Evolutionary conservation across 2,113 vertebrate genomes (phyloP).

Genomic region (Zosterops borbonicus): DNA sequence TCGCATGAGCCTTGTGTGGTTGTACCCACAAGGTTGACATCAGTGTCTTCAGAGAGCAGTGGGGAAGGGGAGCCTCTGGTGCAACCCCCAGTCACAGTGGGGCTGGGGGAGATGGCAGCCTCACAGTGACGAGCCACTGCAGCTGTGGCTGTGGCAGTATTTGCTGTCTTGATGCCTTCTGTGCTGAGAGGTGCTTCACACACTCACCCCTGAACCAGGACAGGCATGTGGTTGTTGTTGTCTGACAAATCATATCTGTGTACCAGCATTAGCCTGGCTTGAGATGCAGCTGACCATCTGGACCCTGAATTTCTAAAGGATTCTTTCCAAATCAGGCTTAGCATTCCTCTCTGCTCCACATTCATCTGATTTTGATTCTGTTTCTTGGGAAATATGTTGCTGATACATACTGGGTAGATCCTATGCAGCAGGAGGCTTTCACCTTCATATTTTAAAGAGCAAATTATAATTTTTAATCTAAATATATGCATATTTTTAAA

Average conservation of each 20-base stretch:
- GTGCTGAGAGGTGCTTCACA: background rate
- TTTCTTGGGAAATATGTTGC: background rate
- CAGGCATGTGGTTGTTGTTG: background rate
- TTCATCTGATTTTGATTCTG: background rate
- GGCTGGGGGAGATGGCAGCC: background rate
- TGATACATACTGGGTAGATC: background rate
- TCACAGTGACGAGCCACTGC: rapidly evolving
- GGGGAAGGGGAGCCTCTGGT: background rate
- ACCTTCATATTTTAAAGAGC: background rate
- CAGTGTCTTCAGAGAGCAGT: background rate
- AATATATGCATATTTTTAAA: background rate
- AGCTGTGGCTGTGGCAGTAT: background rate
- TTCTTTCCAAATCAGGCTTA: constrained; percentile 30
- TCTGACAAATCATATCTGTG: background rate
- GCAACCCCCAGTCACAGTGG: background rate
- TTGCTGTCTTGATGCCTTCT: background rate
- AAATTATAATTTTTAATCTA: background rate
- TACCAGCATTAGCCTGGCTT: background rate
- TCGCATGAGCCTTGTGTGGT: rapidly evolving
- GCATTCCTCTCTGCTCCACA: background rate
- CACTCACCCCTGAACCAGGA: background rate
- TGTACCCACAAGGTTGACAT: background rate
- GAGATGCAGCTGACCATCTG: constrained; percentile 28
- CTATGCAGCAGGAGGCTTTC: background rate
- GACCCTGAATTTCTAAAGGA: background rate